Base-by-base conservation (phyloP, 2,888 invertebrate species). In the Barypeithes pellucidus region DNA sequence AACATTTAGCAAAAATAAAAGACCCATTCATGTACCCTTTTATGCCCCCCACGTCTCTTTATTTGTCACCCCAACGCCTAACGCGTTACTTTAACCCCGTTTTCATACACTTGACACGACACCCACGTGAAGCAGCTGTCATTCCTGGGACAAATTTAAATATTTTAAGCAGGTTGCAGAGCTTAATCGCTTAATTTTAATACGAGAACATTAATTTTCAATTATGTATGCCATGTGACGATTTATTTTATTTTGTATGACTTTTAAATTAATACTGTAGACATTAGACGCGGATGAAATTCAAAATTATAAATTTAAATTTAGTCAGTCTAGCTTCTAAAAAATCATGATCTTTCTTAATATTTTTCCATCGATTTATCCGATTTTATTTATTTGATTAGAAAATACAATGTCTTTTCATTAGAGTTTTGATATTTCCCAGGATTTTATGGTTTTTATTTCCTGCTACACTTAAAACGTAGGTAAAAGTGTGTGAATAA, bases 111-210 rank as follows among this genome's bases (percentile, higher is more conserved):
- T 67, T 67, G 41, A 41, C 47, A 22, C 45, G 60, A 67, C 67
- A 59, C 57, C 67, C 57, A 43, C 50, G 16, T 57, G 24, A 29
- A 67, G 67, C 67, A 67, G 67, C 67, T 67, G 67, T 67, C 67
- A 67, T 59, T 59, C 67, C 24, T 33, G 59, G 45, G 45, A 67
- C 73, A 81, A 80, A 81, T 81, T 81, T 81, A 79, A 81, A 81
- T 81, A 80, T 79, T 78, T 80, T 78, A 82, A 80, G 77, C 79
- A 81, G 80, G 81, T 81, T 79, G 76, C 77, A 78, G 41, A 39
- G 24, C 50, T 63, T 41, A 69, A 29, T 52, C 78, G 79, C 79
- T 79, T 77, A 76, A 80, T 80, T 79, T 79, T 77, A 77, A 79
- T 76, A 76, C 59, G 74, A 14, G 69, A 74, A 78, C 80, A 81